Base-by-base conservation (phyloP, 2,888 invertebrate genomes). In the Drosophila macrospina region DNA sequence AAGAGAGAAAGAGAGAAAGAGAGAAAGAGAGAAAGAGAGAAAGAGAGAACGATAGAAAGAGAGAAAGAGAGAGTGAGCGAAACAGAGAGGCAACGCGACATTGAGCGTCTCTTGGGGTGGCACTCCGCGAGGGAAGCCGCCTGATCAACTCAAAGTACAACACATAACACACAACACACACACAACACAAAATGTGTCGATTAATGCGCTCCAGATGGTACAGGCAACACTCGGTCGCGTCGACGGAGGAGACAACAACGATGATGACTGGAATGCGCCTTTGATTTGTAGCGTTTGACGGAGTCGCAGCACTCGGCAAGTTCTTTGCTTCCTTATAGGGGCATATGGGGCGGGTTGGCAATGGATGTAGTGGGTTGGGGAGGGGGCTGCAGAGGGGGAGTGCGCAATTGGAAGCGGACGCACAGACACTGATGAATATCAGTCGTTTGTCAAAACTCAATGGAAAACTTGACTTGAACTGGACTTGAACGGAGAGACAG, bases 401-500 rank as follows among this genome's bases (percentile, higher is more conserved):
- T 59, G 51, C 44, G 36, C 52, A 59, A 36, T 24, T 57, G 67
- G 51, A 41, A 69, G 69, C 57, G 55, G 73, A 54, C 73, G 28
- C 67, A 54, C 77, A 90, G 90, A 90, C 90, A 89, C 88, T 90
- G 90, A 90, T 90, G 89, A 88, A 90, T 90, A 90, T 90, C 89
- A 90, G 90, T 89, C 90, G 88, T 90, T 90, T 90, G 90, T 90
- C 90, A 90, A 89, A 90, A 88, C 86, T 75, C 84, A 75, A 83
- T 80, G 86, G 74, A 77, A 86, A 83, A 78, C 81, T 84, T 61
- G 66, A 63, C 37, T 66, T 42, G 45, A 51, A 3, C 44, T 10
- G 16, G 26, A n/a, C n/a, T n/a, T n/a, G n/a, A n/a, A n/a, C n/a
- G n/a, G n/a, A n/a, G n/a, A n/a, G n/a, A n/a, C 50, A 36, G 24